These are phyloP conservation scores for Podarcis cretensis DNA, from an alignment of 2,113 vertebrate species.

Conservation along the genomic window DNA sequence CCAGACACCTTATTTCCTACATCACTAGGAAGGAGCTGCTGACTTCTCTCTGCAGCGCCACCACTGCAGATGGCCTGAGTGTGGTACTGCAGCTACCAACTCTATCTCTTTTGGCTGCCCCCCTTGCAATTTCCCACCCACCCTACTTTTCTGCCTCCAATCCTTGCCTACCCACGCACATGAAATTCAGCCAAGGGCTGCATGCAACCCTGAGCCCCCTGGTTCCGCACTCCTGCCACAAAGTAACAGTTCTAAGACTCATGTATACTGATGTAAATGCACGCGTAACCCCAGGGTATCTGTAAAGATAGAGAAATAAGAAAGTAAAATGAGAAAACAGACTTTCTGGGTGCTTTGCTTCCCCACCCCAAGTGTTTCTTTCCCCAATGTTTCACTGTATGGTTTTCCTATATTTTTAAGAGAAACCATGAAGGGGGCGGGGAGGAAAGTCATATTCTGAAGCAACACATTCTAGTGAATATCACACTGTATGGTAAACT, in stretches of 20 bases:
- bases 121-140: neutral
- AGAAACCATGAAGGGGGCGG: neutral
- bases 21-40: neutral
- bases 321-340: neutral
- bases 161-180: too few species aligned
- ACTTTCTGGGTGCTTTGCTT: neutral
- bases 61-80: neutral
- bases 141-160: too few species aligned
- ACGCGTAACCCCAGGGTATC: neutral
- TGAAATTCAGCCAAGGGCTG: too few species aligned
- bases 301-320: neutral
- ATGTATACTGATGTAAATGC: neutral
- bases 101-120: neutral
- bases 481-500: neutral
- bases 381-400: neutral
- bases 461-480: neutral
- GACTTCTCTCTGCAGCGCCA: too few species aligned
- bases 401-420: neutral
- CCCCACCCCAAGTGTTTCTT: neutral
- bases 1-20: too few species aligned
- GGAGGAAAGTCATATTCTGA: neutral
- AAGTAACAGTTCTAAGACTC: neutral
- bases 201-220: too few species aligned
- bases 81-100: neutral
- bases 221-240: too few species aligned